Percentiles rank a stretch among this genome's conserved stretches.
These are phyloP conservation scores for Mythimna lalbum DNA, from an alignment of 2,888 invertebrate species.

Conservation along the genomic window DNA sequence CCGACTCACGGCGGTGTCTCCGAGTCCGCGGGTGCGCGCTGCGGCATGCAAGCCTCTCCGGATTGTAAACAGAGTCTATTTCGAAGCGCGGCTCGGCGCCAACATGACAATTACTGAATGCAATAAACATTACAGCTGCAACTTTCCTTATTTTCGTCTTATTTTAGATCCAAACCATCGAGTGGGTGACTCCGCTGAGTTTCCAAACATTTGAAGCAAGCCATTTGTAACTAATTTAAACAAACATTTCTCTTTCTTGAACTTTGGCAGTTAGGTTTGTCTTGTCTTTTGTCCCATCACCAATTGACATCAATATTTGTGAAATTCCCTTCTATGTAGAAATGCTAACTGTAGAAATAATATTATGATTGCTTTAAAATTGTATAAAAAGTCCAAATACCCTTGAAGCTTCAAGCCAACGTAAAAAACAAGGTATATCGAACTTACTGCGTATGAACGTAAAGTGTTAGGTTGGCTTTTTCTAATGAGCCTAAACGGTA, in stretches of 20 bases:
- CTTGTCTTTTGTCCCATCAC: not conserved
- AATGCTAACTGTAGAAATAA: not conserved
- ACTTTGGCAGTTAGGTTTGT: not conserved
- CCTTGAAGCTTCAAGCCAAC: too few species aligned
- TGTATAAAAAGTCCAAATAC: not conserved
- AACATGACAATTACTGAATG: slow-evolving; percentile 65
- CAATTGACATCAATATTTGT: not conserved
- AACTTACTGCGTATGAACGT: too few species aligned
- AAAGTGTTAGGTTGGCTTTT: too few species aligned
- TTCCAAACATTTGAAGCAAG: not conserved
- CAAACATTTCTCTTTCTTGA: not conserved
- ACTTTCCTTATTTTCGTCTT: slow-evolving; percentile 35
- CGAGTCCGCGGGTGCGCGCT: not conserved
- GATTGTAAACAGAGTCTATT: slow-evolving; percentile 73
- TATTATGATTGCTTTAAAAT: slow-evolving; percentile 1
- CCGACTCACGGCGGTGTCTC: not conserved
- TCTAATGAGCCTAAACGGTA: too few species aligned
- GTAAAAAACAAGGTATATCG: too few species aligned
- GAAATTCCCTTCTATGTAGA: not conserved
- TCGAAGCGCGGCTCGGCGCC: slow-evolving; percentile 67
- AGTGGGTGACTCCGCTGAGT: not conserved
- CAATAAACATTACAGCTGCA: slow-evolving; percentile 58
- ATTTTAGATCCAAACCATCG: slow-evolving; percentile 14
- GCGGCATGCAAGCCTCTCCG: slow-evolving; percentile 31
- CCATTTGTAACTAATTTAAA: not conserved